Evolutionary conservation across 2,113 vertebrate genomes (phyloP), one percentile per base, ranked within the genome.

Genomic region (Ondatra zibethicus): DNA sequence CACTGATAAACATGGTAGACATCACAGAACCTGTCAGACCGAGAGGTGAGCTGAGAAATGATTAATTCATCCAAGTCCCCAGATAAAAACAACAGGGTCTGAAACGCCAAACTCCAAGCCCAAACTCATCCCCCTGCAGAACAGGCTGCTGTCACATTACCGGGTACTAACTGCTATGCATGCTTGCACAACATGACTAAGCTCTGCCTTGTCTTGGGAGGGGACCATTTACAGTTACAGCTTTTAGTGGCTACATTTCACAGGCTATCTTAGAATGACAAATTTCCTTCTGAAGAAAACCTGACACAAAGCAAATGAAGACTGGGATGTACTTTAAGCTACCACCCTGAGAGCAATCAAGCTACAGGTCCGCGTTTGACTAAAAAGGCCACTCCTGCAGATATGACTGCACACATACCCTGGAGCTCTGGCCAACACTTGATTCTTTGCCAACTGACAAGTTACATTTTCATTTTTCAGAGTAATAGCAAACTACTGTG

Each of bases 381-480:
- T 58, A 93, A 58, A 92, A 95, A 65, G 23, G 16, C 45, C 42
- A 78, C n/a, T 88, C 90, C 61, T 45, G 31, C 36, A 39, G 23
- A 72, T 76, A 73, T 52, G 47, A 68, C 12, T 72, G 7, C 29
- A 7, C 31, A 77, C 13, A 31, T 72, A 70, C 42, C 63, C 80
- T 80, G 78, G 77, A 87, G 50, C 73, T 90, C 70, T 75, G 39
- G 23, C 88, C n/a, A 92, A 72, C 9, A 80, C 58, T 25, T 88
- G 45, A 82, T 19, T 10, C 33, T 91, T 66, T 92, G 52, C 29
- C 89, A 91, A 80, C 52, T 29, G 85, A n/a, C n/a, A 47, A 76
- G 90, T 27, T 52, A 95, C 84, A 33, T 76, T 89, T 95, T 88
- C 70, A 77, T 68, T 13, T 95, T 76, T 91, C 36, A 92, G 92